Evolutionary conservation across 2,797 vertebrate species (phyloP), one percentile per base, ranked within the genome.

Genomic region (Epinephelus coioides): DNA sequence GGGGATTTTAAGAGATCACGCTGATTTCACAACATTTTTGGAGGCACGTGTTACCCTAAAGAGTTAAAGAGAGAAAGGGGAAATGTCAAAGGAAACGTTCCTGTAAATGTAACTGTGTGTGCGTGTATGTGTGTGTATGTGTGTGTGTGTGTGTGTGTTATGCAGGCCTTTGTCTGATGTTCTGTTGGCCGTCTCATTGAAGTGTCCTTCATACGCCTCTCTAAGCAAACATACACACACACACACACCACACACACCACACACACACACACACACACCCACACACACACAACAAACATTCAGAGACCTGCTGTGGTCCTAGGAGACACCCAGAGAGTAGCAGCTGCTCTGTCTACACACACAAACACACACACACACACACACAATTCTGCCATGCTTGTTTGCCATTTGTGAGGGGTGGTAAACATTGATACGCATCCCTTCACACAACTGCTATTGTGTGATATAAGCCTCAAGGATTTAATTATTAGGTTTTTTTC

Each of bases 81-180:
- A 12, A 59, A 34, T 18, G 27, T 30, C 15, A 30, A 59, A 38
- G 9, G 2, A 34, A 57, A 38, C 2, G 1, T n/a, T 19, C 9
- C 55, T 57, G 55, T 57, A 34, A 18, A 57, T 56, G n/a, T 15
- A 25, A 10, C 6, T 34, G 34, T 34, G 34, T 34, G 34, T 61
- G 46, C 53, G 21, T 61, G 55, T 67, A 34, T 66, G 59, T 56
- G 59, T 55, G 54, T 69, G 47, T 49, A 6, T 59, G 50, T 44
- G 18, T 56, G 50, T 63, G 34, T 68, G 51, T 27, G 25, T 34
- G 54, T 59, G 43, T 71, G 72, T 60, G 47, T 73, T 34, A 86
- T 91, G 5, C 90, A 94, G 75, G 95, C 95, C 11, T 96, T 93
- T 78, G 78, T 78, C 49, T 66, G 25, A 34, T 60, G n/a, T 73